phyloP scores from a whole-genome alignment of 2,888 invertebrate genomes.

The Herminia tarsipennalis region DNA sequence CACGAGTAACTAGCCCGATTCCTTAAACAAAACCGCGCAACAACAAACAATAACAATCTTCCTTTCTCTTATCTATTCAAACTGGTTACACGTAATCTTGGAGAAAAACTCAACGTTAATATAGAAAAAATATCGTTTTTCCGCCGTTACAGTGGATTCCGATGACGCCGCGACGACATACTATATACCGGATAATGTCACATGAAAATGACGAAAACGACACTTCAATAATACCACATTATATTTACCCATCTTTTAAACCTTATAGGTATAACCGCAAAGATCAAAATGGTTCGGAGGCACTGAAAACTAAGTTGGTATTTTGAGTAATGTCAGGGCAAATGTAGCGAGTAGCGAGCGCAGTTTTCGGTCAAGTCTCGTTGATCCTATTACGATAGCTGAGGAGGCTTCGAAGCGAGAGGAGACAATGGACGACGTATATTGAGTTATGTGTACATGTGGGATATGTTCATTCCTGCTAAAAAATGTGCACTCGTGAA shows the following conservation, averaged over 20 bases:
- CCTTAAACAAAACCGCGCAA: neutral
- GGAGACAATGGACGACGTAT: conserved; percentile 31
- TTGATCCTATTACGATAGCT: conserved; percentile 54
- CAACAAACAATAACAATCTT: conserved; percentile 26
- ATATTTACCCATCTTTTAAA: neutral
- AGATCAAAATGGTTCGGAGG: conserved; percentile 25
- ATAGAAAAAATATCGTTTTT: conserved; percentile 47
- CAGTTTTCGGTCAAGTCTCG: conserved; percentile 53
- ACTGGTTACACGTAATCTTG: conserved; percentile 14
- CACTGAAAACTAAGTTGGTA: conserved; percentile 16
- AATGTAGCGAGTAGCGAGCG: conserved; percentile 55
- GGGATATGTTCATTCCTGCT: conserved; percentile 6
- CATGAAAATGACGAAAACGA: conserved; percentile 52
- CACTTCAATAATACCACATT: conserved; percentile 27
- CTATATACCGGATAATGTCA: conserved; percentile 50
- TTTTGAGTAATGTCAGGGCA: conserved; percentile 43
- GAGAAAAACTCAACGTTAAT: conserved; percentile 33
- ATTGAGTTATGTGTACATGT: conserved; percentile 11
- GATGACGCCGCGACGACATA: conserved; percentile 48
- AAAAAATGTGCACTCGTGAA: conserved; percentile 1
- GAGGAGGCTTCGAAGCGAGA: conserved; percentile 22
- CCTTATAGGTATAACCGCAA: conserved; percentile 16
- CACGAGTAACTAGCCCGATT: neutral
- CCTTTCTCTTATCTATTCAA: conserved; percentile 27
- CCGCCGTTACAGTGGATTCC: conserved; percentile 46